phyloP scores from a whole-genome alignment of 2,113 vertebrate genomes.

The Cynoglossus semilaevis region DNA sequence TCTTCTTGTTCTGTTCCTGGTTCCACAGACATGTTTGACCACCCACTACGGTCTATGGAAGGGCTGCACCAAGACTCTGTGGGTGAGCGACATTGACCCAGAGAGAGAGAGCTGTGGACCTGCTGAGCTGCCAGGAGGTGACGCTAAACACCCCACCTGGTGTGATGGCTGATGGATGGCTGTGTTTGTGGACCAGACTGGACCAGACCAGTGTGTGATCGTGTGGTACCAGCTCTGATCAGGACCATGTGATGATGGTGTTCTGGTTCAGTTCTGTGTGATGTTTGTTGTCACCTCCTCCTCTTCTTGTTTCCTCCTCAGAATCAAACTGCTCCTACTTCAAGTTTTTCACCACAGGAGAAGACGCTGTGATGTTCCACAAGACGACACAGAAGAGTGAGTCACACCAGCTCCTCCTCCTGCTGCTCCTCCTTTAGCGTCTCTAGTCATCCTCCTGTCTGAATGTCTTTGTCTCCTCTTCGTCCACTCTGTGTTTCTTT shows the following conservation, averaged over 20 bases:
- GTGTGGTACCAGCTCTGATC: no score
- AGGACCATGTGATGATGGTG: background rate
- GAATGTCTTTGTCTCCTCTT: conserved; percentile 1
- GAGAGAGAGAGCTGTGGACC: conserved; percentile 83
- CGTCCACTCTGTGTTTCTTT: background rate
- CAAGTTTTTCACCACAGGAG: conserved; percentile 88
- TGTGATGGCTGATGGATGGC: no score
- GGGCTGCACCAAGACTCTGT: conserved; percentile 81
- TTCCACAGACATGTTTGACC: conserved; percentile 74
- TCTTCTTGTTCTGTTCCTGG: background rate
- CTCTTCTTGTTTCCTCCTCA: conserved; percentile 37
- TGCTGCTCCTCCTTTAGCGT: background rate
- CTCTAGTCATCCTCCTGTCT: background rate
- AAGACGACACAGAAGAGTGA: conserved; percentile 85
- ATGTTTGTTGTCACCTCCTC: background rate
- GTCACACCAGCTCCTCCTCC: conserved; percentile 40
- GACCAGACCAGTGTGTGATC: no score
- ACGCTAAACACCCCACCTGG: no score
- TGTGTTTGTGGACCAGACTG: no score
- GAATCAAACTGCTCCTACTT: conserved; percentile 89
- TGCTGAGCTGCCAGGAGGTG: conserved; percentile 84
- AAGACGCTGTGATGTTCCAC: conserved; percentile 81
- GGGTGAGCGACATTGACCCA: conserved; percentile 80
- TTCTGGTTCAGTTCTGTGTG: no score
- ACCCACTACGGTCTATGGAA: conserved; percentile 88